Evolutionary conservation across 1,140 invertebrate genomes (phyloP).

Genomic region (Sogatella furcifera): DNA sequence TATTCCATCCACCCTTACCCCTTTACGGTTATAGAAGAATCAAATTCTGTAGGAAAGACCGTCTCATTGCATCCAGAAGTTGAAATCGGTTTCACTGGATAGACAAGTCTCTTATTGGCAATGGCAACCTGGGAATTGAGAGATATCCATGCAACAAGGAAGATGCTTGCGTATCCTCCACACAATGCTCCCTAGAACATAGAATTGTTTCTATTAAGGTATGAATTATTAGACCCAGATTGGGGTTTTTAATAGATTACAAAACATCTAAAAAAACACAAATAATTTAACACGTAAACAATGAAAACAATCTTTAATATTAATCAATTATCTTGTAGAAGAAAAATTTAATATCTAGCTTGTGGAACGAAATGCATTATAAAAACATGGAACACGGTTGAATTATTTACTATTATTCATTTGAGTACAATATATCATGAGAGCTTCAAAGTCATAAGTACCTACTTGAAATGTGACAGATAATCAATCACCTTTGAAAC

Average conservation of each 20-base stretch:
- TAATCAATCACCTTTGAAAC: no score
- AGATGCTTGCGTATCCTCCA: constrained; percentile 57
- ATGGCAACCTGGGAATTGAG: constrained; percentile 70
- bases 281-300: neutral
- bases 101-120: constrained; percentile 44
- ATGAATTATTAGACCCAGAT: neutral
- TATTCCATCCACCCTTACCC: neutral
- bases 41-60: neutral
- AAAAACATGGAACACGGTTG: neutral
- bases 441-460: no score
- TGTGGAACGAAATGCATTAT: neutral
- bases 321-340: no score
- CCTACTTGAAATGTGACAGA: no score
- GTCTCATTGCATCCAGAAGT: constrained; percentile 15
- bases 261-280: neutral
- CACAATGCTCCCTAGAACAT: constrained; percentile 56
- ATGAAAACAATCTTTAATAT: neutral
- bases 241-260: neutral
- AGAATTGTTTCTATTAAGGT: neutral
- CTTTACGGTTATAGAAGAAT: neutral
- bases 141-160: constrained; percentile 71
- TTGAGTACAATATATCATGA: no score
- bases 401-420: no score
- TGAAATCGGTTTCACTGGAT: constrained; percentile 26
- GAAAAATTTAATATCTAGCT: neutral